These are phyloP conservation scores for Alosa alosa DNA, from an alignment of 2,113 vertebrate species.

Conservation along the genomic window DNA sequence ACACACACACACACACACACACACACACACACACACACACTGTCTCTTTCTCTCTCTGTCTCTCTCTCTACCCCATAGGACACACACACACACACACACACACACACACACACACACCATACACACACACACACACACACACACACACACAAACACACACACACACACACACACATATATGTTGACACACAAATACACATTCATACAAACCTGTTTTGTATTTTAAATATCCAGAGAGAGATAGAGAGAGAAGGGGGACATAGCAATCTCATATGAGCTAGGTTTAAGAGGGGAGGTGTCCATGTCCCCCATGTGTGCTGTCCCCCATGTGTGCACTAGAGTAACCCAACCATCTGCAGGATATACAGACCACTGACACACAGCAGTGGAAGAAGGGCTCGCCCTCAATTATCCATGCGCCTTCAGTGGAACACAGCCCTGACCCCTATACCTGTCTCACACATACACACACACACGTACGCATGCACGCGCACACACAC, in stretches of 20 bases:
- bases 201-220: background rate
- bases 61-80: background rate
- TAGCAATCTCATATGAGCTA: too few species aligned
- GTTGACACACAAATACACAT: background rate
- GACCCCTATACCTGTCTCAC: background rate
- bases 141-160: background rate
- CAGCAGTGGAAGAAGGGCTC: background rate
- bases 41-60: too few species aligned
- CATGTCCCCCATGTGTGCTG: background rate
- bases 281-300: background rate
- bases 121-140: background rate
- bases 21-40: background rate
- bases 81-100: background rate
- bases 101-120: background rate
- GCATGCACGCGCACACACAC: too few species aligned
- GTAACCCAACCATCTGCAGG: background rate
- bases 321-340: background rate
- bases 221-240: background rate
- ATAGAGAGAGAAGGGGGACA: background rate
- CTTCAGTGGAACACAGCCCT: background rate
- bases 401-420: background rate
- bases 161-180: background rate
- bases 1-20: background rate
- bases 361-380: background rate
- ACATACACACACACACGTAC: background rate